Conservation (phyloP, 2,113 vertebrate genomes). For the Toxotes chatareus region DNA sequence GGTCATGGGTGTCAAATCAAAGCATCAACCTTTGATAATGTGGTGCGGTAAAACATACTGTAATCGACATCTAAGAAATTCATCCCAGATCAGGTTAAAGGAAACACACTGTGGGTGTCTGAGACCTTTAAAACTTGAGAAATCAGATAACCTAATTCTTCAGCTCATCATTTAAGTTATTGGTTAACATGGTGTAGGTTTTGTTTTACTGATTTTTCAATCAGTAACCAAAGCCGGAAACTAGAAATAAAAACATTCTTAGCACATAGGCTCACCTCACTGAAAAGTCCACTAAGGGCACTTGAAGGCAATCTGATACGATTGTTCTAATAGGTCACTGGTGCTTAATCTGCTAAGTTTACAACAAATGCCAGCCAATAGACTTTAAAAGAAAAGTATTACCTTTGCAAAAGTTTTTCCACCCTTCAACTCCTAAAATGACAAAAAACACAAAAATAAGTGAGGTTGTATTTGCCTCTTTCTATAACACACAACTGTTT, state of each 20-base stretch:
- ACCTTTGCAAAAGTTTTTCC: conserved; percentile 97
- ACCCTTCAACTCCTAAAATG: conserved; percentile 93
- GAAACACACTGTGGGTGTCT: background rate
- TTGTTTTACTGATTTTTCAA: conserved; percentile 51
- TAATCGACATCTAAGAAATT: background rate
- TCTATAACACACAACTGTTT: background rate
- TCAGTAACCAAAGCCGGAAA: conserved; percentile 60
- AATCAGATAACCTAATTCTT: conserved; percentile 27
- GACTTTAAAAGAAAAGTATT: conserved; percentile 60
- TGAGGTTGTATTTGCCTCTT: background rate
- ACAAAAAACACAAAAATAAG: conserved; percentile 38
- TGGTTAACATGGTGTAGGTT: conserved; percentile 48
- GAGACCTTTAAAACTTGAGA: conserved; percentile 6
- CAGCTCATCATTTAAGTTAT: conserved; percentile 39
- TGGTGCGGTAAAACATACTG: background rate
- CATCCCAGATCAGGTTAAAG: background rate
- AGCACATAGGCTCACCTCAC: background rate
- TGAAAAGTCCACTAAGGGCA: conserved; percentile 19
- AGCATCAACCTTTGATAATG: background rate
- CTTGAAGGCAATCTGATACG: conserved; percentile 39
- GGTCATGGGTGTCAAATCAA: background rate
- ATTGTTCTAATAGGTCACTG: conserved; percentile 11
- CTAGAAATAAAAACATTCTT: conserved; percentile 33
- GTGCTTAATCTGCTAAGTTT: conserved; percentile 2
- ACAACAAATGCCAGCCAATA: conserved; percentile 71